Evolutionary conservation across 2,797 vertebrate species (phyloP).

Genomic region (Anas flavirostris): DNA sequence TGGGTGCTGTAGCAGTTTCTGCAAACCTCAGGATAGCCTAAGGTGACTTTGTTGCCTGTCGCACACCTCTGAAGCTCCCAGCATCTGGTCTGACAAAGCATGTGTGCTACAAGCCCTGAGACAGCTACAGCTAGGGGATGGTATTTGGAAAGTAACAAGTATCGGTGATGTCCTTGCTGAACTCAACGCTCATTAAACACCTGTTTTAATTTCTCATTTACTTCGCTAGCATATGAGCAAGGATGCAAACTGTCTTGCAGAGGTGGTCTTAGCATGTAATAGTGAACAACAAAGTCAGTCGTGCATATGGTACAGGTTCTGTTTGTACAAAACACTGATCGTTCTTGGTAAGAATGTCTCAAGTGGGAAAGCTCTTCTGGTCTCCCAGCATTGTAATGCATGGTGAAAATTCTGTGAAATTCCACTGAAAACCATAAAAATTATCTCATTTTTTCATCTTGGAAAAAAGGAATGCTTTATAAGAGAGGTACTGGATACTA

Average conservation of each 20-base stretch:
- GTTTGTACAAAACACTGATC: not conserved
- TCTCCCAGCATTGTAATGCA: not conserved
- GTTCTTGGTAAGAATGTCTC: not conserved
- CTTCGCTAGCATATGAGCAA: constrained; percentile 4
- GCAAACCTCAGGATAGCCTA: not conserved
- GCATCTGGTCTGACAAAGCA: not conserved
- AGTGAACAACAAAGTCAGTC: not conserved
- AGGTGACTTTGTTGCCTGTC: not conserved
- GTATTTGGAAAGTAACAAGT: constrained; percentile 16
- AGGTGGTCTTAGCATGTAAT: not conserved
- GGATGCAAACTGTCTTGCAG: not conserved
- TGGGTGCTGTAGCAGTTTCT: not conserved
- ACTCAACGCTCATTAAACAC: constrained; percentile 33
- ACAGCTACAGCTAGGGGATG: not conserved
- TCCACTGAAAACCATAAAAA: not conserved
- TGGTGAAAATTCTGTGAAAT: not conserved
- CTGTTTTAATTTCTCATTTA: constrained; percentile 32
- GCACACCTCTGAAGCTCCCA: not conserved
- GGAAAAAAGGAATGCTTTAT: not conserved
- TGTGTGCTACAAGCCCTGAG: not conserved
- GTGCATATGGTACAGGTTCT: not conserved
- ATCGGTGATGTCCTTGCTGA: constrained; percentile 8
- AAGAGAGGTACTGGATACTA: not conserved
- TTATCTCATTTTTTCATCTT: not conserved
- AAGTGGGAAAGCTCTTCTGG: not conserved